Evolutionary conservation across 1,140 invertebrate genomes (phyloP), one percentile per base, ranked within the genome.

Genomic region (Macrobrachium rosenbergii): DNA sequence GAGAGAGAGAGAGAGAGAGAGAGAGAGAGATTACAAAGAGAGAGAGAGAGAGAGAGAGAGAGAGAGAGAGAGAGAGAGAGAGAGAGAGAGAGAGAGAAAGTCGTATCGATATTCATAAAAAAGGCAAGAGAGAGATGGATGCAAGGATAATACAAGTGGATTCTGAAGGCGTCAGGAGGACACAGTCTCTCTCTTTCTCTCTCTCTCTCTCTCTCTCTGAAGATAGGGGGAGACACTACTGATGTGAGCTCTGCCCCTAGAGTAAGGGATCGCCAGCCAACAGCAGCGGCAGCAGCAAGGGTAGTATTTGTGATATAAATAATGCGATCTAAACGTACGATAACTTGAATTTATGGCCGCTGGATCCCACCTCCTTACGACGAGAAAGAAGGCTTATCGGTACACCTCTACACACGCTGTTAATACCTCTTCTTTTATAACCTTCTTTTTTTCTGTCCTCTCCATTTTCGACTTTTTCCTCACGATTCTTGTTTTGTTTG

Each of bases 241-340:
- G 28, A 37, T 2, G 28, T 37, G 28, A 37, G 28, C 28, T 37
- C 28, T 37, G 28, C 28, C 28, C 28, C 28, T 37, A 37, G 28
- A 37, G 28, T 37, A 37, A 37, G 28, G 28, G 28, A 37, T 37
- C 28, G 28, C 3, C 28, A 37, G 28, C 28, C 28, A 37, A 3
- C 28, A 37, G 28, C 28, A 37, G 60, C 82, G 28, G 82, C 82
- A 62, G 82, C 69, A 14, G 28, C 19, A n/a, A 62, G 37, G 52
- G 21, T 28, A 63, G 69, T 43, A 63, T 83, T 83, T 83, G 82
- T 83, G 82, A 83, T 83, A 73, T 83, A 83, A 76, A 83, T 82
- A 75, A 83, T 76, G 72, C 69, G 82, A 83, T 83, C 72, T 63
- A 83, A 83, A 23, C 69, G 28, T 23, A 28, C n/a, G 82, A 83